Percentiles rank a stretch among this genome's conserved stretches.
These are phyloP conservation scores for Menura novaehollandiae DNA, from an alignment of 2,113 vertebrate species.

Conservation along the genomic window DNA sequence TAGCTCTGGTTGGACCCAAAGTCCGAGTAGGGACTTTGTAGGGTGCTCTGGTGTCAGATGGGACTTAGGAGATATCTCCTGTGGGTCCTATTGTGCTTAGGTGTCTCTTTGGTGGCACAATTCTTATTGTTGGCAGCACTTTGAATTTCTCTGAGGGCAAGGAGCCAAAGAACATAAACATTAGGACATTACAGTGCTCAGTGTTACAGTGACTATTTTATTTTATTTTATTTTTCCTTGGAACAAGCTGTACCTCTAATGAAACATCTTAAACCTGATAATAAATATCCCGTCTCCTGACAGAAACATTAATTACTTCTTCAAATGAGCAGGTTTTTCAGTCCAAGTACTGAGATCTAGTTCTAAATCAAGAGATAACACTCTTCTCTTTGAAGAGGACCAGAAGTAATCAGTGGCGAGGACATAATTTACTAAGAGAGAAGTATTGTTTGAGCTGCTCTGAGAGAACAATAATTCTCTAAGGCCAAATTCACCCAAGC, in stretches of 20 bases:
- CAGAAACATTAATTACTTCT: not conserved
- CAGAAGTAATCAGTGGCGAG: not conserved
- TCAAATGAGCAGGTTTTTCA: not conserved
- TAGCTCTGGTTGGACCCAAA: not conserved
- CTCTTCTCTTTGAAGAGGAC: not conserved
- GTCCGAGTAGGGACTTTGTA: not conserved
- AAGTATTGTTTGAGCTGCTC: not conserved
- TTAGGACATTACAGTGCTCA: not conserved
- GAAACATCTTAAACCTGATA: not conserved
- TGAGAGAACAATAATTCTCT: not conserved
- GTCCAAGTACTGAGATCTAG: not conserved
- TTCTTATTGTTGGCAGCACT: not conserved
- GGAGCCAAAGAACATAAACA: not conserved
- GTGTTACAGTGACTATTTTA: not conserved
- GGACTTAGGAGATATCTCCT: not conserved
- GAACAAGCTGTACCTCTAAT: not conserved
- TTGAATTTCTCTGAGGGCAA: not conserved
- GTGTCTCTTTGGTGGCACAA: not conserved
- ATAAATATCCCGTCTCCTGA: not conserved
- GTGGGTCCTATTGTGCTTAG: not conserved
- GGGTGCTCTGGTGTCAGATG: not conserved
- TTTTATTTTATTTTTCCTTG: not conserved
- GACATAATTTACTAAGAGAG: not conserved
- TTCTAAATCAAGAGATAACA: not conserved
- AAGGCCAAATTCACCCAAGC: not conserved